Evolutionary conservation across 2,888 invertebrate genomes (phyloP).

Genomic region (Drosophila mulleri): DNA sequence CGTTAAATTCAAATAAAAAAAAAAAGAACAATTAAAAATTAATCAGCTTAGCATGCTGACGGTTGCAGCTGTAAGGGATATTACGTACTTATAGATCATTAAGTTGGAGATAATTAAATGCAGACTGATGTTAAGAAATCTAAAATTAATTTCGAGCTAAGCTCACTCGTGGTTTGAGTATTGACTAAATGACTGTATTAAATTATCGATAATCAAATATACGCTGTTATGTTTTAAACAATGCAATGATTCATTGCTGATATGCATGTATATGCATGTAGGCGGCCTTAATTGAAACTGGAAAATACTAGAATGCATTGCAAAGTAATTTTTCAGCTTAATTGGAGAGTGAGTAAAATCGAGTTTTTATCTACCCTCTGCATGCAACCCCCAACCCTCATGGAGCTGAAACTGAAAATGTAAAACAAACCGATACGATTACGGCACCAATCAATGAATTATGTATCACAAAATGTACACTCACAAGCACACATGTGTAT

Average conservation of each 20-base stretch:
- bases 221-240: background rate
- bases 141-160: background rate
- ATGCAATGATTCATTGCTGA: background rate
- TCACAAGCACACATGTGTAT: background rate
- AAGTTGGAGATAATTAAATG: too few species aligned
- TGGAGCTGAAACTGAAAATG: background rate
- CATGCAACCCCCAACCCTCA: slow-evolving; percentile 33
- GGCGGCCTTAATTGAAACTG: background rate
- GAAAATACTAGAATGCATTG: background rate
- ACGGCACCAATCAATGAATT: slow-evolving; percentile 66
- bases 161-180: background rate
- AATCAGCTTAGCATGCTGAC: too few species aligned
- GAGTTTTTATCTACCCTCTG: slow-evolving; percentile 40
- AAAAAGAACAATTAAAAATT: too few species aligned
- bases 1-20: background rate
- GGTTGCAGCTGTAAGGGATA: background rate
- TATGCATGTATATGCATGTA: too few species aligned
- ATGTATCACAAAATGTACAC: slow-evolving; percentile 37
- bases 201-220: slow-evolving; percentile 2
- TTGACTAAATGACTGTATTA: too few species aligned
- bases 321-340: slow-evolving; percentile 14
- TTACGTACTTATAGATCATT: too few species aligned
- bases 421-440: slow-evolving; percentile 38
- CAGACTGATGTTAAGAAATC: too few species aligned
- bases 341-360: slow-evolving; percentile 14